Conservation (phyloP, 2,797 vertebrate genomes). For the Heterohyrax brucei region DNA sequence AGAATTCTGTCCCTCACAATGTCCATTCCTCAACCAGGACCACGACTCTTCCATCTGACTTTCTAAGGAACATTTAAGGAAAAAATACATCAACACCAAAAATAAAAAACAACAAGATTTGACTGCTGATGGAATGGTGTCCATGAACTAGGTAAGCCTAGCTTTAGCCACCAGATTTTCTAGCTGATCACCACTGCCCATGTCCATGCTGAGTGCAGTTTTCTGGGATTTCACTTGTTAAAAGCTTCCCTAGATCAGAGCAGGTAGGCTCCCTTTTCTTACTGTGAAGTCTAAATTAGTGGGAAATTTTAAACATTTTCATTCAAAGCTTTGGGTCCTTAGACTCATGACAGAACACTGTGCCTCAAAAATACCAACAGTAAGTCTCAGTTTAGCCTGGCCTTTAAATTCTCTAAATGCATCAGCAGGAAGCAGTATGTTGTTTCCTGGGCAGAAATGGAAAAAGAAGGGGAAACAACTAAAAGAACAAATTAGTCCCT, state of each 20-base stretch:
- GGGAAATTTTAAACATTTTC: background rate
- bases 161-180: background rate
- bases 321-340: conserved; percentile 14
- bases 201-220: background rate
- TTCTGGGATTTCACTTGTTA: background rate
- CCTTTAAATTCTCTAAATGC: conserved; percentile 35
- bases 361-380: background rate
- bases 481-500: background rate
- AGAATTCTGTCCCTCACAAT: background rate
- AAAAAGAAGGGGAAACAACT: background rate
- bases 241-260: background rate
- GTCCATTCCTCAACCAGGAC: background rate
- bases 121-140: background rate
- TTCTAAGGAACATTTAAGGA: background rate
- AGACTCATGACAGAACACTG: background rate
- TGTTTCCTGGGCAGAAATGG: background rate
- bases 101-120: background rate
- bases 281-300: background rate
- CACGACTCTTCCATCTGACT: background rate
- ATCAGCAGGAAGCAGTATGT: background rate
- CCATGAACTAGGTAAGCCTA: background rate
- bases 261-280: background rate
- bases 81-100: background rate
- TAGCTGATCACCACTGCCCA: no score
- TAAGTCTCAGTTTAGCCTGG: background rate